Base-by-base conservation (phyloP, 2,888 invertebrate species). In the Troilus luridus region DNA sequence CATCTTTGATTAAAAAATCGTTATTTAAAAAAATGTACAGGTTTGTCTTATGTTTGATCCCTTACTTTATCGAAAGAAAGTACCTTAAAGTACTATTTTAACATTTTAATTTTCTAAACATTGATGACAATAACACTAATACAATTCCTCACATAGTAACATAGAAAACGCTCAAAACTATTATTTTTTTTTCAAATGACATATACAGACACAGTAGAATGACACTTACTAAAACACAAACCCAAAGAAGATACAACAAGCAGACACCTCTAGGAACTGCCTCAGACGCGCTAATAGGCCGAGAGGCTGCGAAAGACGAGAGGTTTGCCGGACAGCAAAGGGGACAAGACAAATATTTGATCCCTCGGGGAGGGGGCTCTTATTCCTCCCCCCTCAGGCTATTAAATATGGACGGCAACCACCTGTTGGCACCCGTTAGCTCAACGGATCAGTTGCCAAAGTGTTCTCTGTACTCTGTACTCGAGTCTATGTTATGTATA, bases 281-380 rank as follows among this genome's bases (percentile, higher is more conserved):
- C 12, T 11, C 24, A 6, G 72, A 12, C 27, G 72, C 7, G 17
- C 72, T 77, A 77, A 17, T 77, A 77, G 72, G 0, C 0, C 17
- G 19, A 24, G 72, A 0, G 14, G 7, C 14, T 8, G 9, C 17
- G 41, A 67, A 67, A 67, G 72, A 41, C 19, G 64, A 24, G 64
- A 24, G 27, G 27, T 17, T 27, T 17, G 72, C 17, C 72, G 72
- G 72, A 41, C 27, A 77, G 72, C 72, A 2, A 27, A 77, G 72
- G 72, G 72, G 72, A 77, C 72, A 77, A 77, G 72, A 77, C 72
- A 77, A 77, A 77, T 77, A 77, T 77, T 77, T 77, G 72, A 77
- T 77, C 72, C 72, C 72, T 77, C 41, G 27, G 72, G 41, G n/a
- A n/a, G n/a, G 72, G 72, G 72, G 19, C 72, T 77, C 72, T 41